These are phyloP conservation scores for Coluber constrictor DNA, from an alignment of 2,797 vertebrate species.

Conservation along the genomic window DNA sequence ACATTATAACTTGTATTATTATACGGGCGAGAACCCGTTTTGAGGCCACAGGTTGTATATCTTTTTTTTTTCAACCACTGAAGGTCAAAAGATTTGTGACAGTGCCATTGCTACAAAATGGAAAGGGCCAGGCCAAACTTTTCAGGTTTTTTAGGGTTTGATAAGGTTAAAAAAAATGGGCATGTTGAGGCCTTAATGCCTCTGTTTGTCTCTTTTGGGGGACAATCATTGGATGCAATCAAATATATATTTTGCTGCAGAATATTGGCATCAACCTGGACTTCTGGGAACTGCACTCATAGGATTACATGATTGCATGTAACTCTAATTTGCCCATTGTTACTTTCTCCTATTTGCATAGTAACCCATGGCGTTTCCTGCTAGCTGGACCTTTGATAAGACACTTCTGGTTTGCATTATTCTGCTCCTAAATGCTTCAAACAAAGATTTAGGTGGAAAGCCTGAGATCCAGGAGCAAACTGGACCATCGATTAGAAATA, in stretches of 20 bases:
- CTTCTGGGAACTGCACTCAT: neutral
- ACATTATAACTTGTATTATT: neutral
- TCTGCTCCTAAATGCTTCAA: conserved; percentile 28
- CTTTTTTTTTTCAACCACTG: neutral
- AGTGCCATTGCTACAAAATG: neutral
- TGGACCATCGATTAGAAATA: conserved; percentile 50
- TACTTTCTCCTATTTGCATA: conserved; percentile 20
- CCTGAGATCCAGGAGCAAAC: conserved; percentile 27
- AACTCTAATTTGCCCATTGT: neutral
- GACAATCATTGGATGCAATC: neutral
- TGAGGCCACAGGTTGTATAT: neutral
- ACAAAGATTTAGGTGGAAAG: conserved; percentile 48
- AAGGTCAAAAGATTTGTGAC: neutral
- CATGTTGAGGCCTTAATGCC: neutral
- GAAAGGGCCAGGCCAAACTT: neutral
- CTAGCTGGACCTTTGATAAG: neutral
- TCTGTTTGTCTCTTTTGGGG: neutral
- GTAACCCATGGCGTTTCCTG: conserved; percentile 26
- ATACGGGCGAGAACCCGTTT: neutral
- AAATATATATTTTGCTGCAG: neutral
- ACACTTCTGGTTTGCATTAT: neutral
- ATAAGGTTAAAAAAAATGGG: neutral
- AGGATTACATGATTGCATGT: neutral
- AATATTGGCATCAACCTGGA: neutral
- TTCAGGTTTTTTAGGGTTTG: neutral